Evolutionary conservation across 2,888 invertebrate species (phyloP).

Genomic region (Molorchus minor): DNA sequence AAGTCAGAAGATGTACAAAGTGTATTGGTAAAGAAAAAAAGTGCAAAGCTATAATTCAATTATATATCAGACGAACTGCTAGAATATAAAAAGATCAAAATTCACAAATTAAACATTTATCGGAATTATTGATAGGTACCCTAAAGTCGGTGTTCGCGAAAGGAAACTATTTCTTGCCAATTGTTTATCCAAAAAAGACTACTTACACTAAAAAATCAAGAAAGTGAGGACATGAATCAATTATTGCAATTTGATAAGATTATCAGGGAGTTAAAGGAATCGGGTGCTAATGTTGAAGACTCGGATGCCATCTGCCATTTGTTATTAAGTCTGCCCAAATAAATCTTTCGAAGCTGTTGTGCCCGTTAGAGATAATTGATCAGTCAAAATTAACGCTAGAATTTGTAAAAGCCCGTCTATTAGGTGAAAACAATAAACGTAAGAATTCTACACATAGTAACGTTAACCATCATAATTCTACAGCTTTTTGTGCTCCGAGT

Average conservation of each 20-base stretch:
- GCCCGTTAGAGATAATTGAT: conserved; percentile 38
- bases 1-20: no score
- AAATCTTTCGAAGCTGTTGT: no score
- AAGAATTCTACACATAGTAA: not conserved
- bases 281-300: conserved; percentile 33
- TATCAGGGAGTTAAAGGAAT: conserved; percentile 37
- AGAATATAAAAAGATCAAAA: no score
- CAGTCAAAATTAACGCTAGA: conserved; percentile 16
- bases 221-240: not conserved
- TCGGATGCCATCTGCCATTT: conserved; percentile 41
- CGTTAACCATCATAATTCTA: no score
- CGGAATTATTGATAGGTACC: no score
- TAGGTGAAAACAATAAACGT: not conserved
- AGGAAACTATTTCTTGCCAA: conserved; percentile 2
- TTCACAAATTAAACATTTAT: no score
- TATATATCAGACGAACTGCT: no score
- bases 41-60: no score
- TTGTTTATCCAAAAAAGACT: conserved; percentile 3
- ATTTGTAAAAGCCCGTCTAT: not conserved
- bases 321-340: conserved; percentile 27
- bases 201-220: not conserved
- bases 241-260: conserved; percentile 44
- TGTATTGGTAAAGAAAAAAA: no score
- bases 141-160: no score
- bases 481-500: no score